phyloP scores from a whole-genome alignment of 2,888 invertebrate species.

The Graphium colonna region DNA sequence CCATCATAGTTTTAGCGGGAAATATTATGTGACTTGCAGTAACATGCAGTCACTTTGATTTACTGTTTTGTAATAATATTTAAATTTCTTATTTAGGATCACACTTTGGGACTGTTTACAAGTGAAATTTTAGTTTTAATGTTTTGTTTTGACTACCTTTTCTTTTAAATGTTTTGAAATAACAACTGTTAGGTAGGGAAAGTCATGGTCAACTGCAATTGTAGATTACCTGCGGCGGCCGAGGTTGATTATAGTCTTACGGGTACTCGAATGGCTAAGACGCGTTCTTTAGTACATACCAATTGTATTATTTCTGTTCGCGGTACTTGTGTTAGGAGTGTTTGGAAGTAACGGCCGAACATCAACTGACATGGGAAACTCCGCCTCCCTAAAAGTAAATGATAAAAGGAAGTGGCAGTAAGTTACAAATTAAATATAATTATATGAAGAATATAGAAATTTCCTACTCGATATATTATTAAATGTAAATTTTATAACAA shows the following conservation, averaged over 20 bases:
- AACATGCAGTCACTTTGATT: too few relatives aligned
- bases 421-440: slow-evolving; percentile 38
- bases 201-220: slow-evolving; percentile 60
- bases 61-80: too few relatives aligned
- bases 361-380: slow-evolving; percentile 58
- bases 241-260: slow-evolving; percentile 39
- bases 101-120: too few relatives aligned
- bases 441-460: not conserved
- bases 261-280: slow-evolving; percentile 45
- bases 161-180: not conserved
- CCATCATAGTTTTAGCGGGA: too few relatives aligned
- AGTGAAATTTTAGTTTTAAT: too few relatives aligned
- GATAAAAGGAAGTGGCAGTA: slow-evolving; percentile 72
- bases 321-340: slow-evolving; percentile 15
- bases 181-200: slow-evolving; percentile 46
- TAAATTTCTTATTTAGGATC: too few relatives aligned
- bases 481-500: slow-evolving; percentile 1
- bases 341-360: slow-evolving; percentile 8
- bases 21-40: too few relatives aligned
- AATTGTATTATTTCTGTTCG: slow-evolving; percentile 11
- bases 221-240: slow-evolving; percentile 31
- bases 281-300: slow-evolving; percentile 34
- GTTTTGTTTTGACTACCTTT: too few relatives aligned
- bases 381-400: slow-evolving; percentile 66
- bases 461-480: too few relatives aligned